Evolutionary conservation across 2,113 vertebrate species (phyloP), one percentile per base, ranked within the genome.

Genomic region (Ibidorhyncha struthersii): DNA sequence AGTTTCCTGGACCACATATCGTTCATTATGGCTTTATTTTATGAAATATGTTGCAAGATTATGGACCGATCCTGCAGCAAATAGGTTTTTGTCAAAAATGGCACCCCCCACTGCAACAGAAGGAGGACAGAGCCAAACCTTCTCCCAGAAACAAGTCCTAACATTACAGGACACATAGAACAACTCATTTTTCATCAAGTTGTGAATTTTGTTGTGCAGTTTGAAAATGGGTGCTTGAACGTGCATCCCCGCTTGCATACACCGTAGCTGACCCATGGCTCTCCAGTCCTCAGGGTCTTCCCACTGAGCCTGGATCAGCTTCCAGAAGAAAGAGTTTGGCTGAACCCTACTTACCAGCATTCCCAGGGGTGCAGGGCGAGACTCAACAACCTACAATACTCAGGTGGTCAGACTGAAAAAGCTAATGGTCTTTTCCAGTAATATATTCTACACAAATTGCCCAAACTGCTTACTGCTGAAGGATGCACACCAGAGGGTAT

Each of bases 1-100:
- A 96, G 90, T 78, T 97, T 91, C 92, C 82, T 61, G 88, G 92
- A 86, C 93, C 93, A 95, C 96, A 78, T 76, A 96, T 97, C 96
- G 94, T 76, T 97, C 84, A 81, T 79, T 95, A 82, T 50, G 67
- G 71, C 32, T 61, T 82, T 95, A 89, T 93, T 96, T 94, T 94
- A 94, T 81, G 61, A 94, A 94, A 76, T 72, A 79, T 13, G 21
- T 40, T 80, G 74, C 81, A 95, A 67, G 61, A 76, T 59, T 38
- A 78, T 9, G 53, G 80, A 27, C 77, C 0, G 0, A 82, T 70
- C 73, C 79, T 67, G 34, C 58, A 82, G 52, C 50, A 78, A 87
- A 80, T 29, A 72, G 49, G 38, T 69, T 96, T 88, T 56, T 0
- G 0, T 65, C 71, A 45, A 78, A 70, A 91, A 63, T 3, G 6